Percentiles rank a stretch among this genome's conserved stretches.
phyloP scores from a whole-genome alignment of 2,888 invertebrate species.

The Dendrolimus houi region DNA sequence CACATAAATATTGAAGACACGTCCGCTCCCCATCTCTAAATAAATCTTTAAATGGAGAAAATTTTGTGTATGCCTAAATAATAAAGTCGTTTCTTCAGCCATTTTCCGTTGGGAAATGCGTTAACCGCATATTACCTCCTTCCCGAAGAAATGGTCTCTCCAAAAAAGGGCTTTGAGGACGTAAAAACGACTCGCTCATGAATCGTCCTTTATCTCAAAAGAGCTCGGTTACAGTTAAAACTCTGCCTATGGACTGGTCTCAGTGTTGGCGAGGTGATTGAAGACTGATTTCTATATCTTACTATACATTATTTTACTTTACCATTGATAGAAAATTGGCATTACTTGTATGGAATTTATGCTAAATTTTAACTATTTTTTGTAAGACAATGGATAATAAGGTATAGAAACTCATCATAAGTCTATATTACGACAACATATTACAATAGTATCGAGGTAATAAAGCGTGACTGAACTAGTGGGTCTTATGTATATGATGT shows the following conservation, averaged over 20 bases:
- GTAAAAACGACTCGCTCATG: conserved; percentile 36
- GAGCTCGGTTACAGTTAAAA: conserved; percentile 30
- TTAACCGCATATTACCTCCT: conserved; percentile 41
- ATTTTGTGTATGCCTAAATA: conserved; percentile 18
- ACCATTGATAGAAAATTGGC: no score
- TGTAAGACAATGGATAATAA: no score
- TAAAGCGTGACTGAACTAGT: no score
- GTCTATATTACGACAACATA: no score
- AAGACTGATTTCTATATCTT: no score
- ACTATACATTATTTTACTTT: no score
- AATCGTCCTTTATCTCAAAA: conserved; percentile 36
- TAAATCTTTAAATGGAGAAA: background rate
- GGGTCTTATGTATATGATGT: no score
- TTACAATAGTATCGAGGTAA: no score
- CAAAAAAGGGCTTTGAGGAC: conserved; percentile 38
- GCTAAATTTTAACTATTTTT: no score
- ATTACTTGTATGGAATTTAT: no score
- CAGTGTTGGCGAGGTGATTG: conserved; percentile 1
- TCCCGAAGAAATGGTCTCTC: conserved; percentile 38
- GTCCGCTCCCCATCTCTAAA: background rate
- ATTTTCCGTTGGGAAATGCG: conserved; percentile 42
- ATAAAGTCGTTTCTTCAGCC: conserved; percentile 33
- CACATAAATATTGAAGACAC: background rate
- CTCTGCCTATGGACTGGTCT: conserved; percentile 13
- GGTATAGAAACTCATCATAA: no score